phyloP scores from a whole-genome alignment of 2,113 vertebrate genomes.

The Triplophysa siluroides region DNA sequence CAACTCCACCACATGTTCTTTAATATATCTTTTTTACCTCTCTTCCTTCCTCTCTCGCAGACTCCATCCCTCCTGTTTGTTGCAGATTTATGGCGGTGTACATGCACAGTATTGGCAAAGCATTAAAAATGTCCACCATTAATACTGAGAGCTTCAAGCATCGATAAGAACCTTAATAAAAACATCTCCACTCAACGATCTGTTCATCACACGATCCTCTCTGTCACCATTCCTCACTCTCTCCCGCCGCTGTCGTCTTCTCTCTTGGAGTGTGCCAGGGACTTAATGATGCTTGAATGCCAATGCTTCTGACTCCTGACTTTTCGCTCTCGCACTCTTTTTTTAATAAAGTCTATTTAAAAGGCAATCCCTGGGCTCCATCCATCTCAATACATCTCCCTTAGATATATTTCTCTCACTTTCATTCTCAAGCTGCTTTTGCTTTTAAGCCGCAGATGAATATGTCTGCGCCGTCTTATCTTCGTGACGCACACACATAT shows the following conservation, averaged over 20 bases:
- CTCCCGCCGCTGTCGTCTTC: constrained; percentile 43
- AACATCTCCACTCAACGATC: constrained; percentile 73
- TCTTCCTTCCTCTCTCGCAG: constrained; percentile 53
- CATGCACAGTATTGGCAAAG: constrained; percentile 78
- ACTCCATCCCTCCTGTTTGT: constrained; percentile 62
- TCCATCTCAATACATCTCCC: constrained; percentile 66
- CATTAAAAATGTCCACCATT: constrained; percentile 81
- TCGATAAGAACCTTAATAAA: constrained; percentile 82
- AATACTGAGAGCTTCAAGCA: constrained; percentile 75
- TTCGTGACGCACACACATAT: background rate
- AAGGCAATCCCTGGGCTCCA: constrained; percentile 65
- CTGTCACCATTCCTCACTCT: constrained; percentile 62
- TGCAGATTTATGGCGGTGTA: constrained; percentile 72
- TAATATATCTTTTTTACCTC: constrained; percentile 33
- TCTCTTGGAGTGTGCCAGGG: constrained; percentile 66
- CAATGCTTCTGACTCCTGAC: constrained; percentile 70
- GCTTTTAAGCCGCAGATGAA: background rate
- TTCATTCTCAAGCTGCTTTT: constrained; percentile 27
- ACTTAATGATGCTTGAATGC: constrained; percentile 82
- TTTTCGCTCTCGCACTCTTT: constrained; percentile 59
- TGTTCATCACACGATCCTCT: constrained; percentile 61
- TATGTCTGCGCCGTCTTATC: background rate
- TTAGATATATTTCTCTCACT: constrained; percentile 56
- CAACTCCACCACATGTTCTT: background rate
- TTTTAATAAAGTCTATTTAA: constrained; percentile 73